phyloP scores from a whole-genome alignment of 2,113 vertebrate genomes.

The Burhinus oedicnemus region DNA sequence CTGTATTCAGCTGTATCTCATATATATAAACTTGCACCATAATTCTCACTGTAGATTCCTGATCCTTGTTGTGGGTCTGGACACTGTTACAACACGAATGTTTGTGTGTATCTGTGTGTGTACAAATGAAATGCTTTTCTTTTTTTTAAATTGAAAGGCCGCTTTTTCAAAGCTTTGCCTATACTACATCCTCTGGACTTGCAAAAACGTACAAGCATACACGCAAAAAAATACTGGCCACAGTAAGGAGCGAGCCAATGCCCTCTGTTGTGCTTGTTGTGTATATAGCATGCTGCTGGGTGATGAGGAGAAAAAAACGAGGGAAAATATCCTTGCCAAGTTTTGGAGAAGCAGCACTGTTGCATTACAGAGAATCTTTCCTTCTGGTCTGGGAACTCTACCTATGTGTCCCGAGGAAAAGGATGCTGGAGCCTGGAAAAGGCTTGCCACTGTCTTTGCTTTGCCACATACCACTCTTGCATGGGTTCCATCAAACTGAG shows the following conservation, averaged over 20 bases:
- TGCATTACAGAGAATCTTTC: neutral
- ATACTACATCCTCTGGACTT: neutral
- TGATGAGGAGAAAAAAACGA: neutral
- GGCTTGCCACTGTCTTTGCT: neutral
- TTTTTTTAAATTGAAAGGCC: neutral
- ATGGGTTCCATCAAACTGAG: neutral
- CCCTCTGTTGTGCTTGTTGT: neutral
- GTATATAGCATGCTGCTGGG: neutral
- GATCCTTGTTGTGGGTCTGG: neutral
- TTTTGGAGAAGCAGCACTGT: neutral
- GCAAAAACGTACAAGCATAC: neutral
- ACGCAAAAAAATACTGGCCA: neutral
- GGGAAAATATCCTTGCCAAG: neutral
- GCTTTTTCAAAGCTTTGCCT: neutral
- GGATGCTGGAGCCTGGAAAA: neutral
- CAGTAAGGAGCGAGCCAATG: neutral
- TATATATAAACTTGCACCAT: neutral
- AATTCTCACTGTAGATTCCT: neutral
- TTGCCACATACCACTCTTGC: rapidly evolving
- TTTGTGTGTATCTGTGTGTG: neutral
- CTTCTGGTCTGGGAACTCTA: neutral
- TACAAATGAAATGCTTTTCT: neutral
- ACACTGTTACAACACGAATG: neutral
- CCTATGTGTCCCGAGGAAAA: neutral
- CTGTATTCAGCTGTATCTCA: neutral